Evolutionary conservation across 2,797 vertebrate species (phyloP).

Genomic region (Diceros bicornis): DNA sequence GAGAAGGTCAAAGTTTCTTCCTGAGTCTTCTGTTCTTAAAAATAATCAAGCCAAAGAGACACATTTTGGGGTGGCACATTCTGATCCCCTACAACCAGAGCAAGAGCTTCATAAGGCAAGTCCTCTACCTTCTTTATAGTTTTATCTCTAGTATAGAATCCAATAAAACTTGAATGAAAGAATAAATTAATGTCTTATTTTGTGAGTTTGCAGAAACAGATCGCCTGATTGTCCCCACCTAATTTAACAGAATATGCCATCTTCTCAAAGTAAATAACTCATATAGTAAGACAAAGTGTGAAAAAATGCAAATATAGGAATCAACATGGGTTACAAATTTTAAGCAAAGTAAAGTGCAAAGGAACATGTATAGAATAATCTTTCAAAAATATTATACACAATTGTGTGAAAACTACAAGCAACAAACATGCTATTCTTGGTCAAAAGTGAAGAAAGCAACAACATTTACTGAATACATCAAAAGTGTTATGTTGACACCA

Average conservation of each 20-base stretch:
- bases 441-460: conserved; percentile 50
- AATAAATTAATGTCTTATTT: conserved; percentile 58
- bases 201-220: conserved; percentile 19
- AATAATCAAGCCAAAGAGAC: too few species aligned
- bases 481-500: background rate
- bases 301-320: conserved; percentile 41
- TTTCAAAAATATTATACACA: conserved; percentile 49
- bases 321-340: background rate
- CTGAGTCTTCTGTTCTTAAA: too few species aligned
- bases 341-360: conserved; percentile 25
- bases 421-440: conserved; percentile 28
- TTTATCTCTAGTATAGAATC: conserved; percentile 53
- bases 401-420: conserved; percentile 3
- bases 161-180: background rate
- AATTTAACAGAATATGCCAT: conserved; percentile 36
- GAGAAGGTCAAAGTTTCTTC: too few species aligned
- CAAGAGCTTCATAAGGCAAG: background rate
- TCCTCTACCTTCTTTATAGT: background rate
- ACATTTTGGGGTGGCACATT: too few species aligned
- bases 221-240: background rate
- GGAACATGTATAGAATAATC: background rate
- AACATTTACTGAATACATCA: background rate
- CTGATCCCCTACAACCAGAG: background rate
- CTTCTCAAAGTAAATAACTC: conserved; percentile 56
- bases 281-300: background rate